These are phyloP conservation scores for Lycopodina hypogea DNA, from an alignment of 37 sponge, comb jelly and placozoan genomes.

Conservation along the genomic window DNA sequence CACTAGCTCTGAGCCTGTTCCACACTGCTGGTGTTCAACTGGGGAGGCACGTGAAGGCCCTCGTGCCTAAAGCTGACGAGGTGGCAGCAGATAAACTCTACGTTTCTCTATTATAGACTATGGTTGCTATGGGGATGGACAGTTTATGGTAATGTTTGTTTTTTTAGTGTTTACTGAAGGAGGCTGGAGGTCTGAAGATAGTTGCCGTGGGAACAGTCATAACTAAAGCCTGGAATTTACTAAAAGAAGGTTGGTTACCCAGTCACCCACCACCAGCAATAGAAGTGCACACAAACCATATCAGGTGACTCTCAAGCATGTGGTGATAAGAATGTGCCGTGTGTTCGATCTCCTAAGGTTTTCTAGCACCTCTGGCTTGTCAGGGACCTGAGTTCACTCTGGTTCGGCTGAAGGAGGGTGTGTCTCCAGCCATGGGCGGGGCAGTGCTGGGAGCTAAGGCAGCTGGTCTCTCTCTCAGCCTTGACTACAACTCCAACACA, in stretches of 20 bases:
- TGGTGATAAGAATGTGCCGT: neutral
- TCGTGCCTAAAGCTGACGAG: conserved; percentile 63
- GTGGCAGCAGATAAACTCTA: too few relatives aligned
- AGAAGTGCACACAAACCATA: neutral
- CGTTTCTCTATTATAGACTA: neutral
- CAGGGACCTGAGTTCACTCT: conserved; percentile 21
- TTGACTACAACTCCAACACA: conserved; percentile 68
- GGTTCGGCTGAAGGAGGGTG: conserved; percentile 34
- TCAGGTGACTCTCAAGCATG: neutral
- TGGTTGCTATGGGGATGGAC: neutral
- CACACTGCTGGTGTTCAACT: conserved; percentile 54
- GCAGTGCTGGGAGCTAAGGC: conserved; percentile 73
- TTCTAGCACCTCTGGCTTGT: conserved; percentile 35
- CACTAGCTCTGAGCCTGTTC: conserved; percentile 52
- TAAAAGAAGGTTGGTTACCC: conserved; percentile 49
- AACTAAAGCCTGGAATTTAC: conserved; percentile 62
- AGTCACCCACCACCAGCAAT: too few relatives aligned
- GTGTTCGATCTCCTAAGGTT: too few relatives aligned
- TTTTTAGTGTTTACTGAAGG: conserved; percentile 17
- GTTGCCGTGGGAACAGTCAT: conserved; percentile 62
- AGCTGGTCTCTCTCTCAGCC: conserved; percentile 34
- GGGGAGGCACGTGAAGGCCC: conserved; percentile 66
- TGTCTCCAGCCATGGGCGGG: conserved; percentile 78
- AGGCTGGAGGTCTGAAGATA: conserved; percentile 61
- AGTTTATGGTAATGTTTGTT: too few relatives aligned